Evolutionary conservation across 2,888 invertebrate species (phyloP).

Genomic region (Eulithis prunata): DNA sequence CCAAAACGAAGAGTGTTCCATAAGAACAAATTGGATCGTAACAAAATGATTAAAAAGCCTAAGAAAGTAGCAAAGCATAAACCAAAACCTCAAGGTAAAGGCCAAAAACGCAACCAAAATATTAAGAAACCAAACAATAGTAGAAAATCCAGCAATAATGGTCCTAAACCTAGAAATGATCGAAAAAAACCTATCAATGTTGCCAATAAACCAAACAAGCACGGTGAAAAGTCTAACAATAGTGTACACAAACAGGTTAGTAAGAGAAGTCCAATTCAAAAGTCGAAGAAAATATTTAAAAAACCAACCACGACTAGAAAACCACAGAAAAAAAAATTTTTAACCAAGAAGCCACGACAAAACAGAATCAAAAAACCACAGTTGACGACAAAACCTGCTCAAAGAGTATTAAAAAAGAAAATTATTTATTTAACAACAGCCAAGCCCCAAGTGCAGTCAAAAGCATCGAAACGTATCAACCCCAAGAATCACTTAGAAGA

Average conservation of each 20-base stretch:
- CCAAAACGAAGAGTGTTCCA: conserved; percentile 14
- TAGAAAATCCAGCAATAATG: background rate
- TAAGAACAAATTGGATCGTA: background rate
- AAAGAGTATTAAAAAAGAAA: conserved; percentile 29
- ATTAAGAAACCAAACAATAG: conserved; percentile 29
- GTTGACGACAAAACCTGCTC: conserved; percentile 20
- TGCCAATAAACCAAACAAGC: conserved; percentile 14
- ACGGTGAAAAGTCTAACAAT: background rate
- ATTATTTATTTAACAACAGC: background rate
- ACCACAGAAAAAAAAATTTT: conserved; percentile 10
- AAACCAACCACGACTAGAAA: conserved; percentile 14
- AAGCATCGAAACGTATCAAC: conserved; percentile 27
- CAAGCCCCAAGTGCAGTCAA: background rate
- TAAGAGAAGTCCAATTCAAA: conserved; percentile 9
- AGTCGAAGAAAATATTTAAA: conserved; percentile 27
- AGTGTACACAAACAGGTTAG: conserved; percentile 31
- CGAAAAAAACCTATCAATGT: conserved; percentile 11
- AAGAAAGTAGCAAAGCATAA: conserved; percentile 12
- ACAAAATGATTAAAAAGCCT: conserved; percentile 1
- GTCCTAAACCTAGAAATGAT: background rate
- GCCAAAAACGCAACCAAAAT: background rate
- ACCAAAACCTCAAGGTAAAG: conserved; percentile 16
- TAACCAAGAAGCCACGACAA: conserved; percentile 9
- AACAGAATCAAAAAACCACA: background rate
- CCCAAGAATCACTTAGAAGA: conserved; percentile 28